These are phyloP conservation scores for Sesamia nonagrioides DNA, from an alignment of 1,140 invertebrate genomes.

Conservation along the genomic window DNA sequence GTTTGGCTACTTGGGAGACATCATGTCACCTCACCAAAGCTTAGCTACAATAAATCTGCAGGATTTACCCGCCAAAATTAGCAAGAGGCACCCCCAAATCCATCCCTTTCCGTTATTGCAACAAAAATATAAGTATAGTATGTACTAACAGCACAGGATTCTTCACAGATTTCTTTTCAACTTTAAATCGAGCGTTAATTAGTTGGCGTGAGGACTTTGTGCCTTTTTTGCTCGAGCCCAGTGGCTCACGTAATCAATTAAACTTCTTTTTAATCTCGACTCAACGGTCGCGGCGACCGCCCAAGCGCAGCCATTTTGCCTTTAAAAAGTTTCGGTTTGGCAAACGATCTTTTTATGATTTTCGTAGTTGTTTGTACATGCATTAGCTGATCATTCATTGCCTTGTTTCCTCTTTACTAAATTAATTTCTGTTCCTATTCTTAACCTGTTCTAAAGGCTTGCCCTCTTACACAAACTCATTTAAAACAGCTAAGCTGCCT, in stretches of 20 bases:
- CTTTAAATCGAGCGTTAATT: constrained; percentile 56
- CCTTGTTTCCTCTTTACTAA: not conserved
- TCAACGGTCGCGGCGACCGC: constrained; percentile 39
- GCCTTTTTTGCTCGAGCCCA: constrained; percentile 48
- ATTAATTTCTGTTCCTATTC: not conserved
- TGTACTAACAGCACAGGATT: constrained; percentile 32
- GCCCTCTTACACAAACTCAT: not conserved
- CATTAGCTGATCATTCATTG: not conserved
- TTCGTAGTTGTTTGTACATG: constrained; percentile 11
- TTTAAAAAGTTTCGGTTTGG: constrained; percentile 32
- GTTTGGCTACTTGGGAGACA: too few relatives aligned
- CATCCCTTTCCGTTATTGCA: constrained; percentile 24
- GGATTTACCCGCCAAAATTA: too few relatives aligned
- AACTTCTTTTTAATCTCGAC: constrained; percentile 50
- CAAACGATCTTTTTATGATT: constrained; percentile 6
- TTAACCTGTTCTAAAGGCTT: not conserved
- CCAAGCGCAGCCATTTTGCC: constrained; percentile 33
- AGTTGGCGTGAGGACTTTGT: constrained; percentile 47
- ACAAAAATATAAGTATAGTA: constrained; percentile 30
- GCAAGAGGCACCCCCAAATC: not conserved
- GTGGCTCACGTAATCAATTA: constrained; percentile 54
- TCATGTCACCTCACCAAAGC: too few relatives aligned
- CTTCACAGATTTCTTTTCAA: constrained; percentile 51
- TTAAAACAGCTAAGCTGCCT: not conserved
- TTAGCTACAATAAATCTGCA: too few relatives aligned